Percentiles rank a stretch among this genome's conserved stretches.
phyloP scores from a whole-genome alignment of 1,140 invertebrate species.

The Lasioglossum baleicum region DNA sequence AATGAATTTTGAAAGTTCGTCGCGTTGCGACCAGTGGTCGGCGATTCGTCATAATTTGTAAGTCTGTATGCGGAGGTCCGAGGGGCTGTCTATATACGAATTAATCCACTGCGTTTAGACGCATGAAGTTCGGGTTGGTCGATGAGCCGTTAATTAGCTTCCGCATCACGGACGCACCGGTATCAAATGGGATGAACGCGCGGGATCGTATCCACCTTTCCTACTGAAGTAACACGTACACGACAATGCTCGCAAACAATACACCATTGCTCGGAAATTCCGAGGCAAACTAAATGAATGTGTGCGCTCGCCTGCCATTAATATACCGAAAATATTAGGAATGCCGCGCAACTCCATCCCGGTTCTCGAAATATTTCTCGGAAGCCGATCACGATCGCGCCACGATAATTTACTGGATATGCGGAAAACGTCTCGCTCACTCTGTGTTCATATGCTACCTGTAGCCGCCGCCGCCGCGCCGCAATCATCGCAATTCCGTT shows the following conservation, averaged over 20 bases:
- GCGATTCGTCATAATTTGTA: slow-evolving; percentile 3
- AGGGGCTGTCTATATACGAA: slow-evolving; percentile 28
- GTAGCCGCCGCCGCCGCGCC: no score
- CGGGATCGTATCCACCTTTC: slow-evolving; percentile 40
- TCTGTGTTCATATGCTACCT: no score
- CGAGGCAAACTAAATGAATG: not conserved
- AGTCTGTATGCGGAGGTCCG: not conserved
- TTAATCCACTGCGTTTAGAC: slow-evolving; percentile 60
- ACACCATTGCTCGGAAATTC: slow-evolving; percentile 11
- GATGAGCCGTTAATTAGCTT: slow-evolving; percentile 64
- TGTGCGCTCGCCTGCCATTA: slow-evolving; percentile 2
- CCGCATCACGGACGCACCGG: slow-evolving; percentile 56
- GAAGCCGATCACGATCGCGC: not conserved
- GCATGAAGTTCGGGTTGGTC: slow-evolving; percentile 56
- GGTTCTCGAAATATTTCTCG: not conserved
- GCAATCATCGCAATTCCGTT: no score
- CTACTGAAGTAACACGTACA: slow-evolving; percentile 50
- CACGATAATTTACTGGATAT: not conserved
- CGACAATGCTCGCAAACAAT: slow-evolving; percentile 37
- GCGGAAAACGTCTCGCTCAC: no score
- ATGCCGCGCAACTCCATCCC: not conserved
- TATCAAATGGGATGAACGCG: slow-evolving; percentile 59
- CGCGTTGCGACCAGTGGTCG: not conserved
- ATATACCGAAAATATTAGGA: slow-evolving; percentile 3
- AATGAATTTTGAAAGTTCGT: not conserved